These are phyloP conservation scores for Lepidochrysops patricia DNA, from an alignment of 2,888 invertebrate species.

Conservation along the genomic window DNA sequence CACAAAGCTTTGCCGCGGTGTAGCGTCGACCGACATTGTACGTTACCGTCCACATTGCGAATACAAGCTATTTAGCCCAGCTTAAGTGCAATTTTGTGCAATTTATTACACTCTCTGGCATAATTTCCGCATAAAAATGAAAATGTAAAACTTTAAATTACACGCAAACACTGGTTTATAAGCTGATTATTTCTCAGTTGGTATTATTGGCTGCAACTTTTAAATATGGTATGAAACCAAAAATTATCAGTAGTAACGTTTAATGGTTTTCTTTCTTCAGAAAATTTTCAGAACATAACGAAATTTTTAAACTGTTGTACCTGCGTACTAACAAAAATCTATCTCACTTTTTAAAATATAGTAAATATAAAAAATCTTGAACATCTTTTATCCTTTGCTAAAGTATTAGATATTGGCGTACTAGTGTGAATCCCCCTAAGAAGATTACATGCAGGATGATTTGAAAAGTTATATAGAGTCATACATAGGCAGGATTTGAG, in stretches of 20 bases:
- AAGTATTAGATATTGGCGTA: too few species aligned
- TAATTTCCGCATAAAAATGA: slow-evolving; percentile 16
- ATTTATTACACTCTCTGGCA: slow-evolving; percentile 12
- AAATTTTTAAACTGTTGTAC: too few species aligned
- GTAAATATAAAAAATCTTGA: too few species aligned
- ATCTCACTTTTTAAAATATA: too few species aligned
- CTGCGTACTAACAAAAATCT: too few species aligned
- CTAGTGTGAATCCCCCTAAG: not conserved
- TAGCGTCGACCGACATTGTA: not conserved
- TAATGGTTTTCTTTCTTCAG: too few species aligned
- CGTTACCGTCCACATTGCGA: slow-evolving; percentile 9
- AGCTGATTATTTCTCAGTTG: not conserved
- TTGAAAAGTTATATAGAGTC: not conserved
- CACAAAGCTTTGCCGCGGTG: not conserved
- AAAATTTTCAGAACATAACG: too few species aligned
- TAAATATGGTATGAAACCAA: too few species aligned
- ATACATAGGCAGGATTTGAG: not conserved
- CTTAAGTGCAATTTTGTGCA: slow-evolving; percentile 10
- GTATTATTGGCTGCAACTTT: not conserved
- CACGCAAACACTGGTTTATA: not conserved
- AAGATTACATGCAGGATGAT: not conserved
- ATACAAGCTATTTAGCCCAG: slow-evolving; percentile 9
- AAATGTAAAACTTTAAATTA: slow-evolving; percentile 11
- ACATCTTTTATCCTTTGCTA: too few species aligned
- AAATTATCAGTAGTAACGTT: too few species aligned